These are phyloP conservation scores for Peromyscus attwateri DNA, from an alignment of 2,797 vertebrate genomes.

Conservation along the genomic window DNA sequence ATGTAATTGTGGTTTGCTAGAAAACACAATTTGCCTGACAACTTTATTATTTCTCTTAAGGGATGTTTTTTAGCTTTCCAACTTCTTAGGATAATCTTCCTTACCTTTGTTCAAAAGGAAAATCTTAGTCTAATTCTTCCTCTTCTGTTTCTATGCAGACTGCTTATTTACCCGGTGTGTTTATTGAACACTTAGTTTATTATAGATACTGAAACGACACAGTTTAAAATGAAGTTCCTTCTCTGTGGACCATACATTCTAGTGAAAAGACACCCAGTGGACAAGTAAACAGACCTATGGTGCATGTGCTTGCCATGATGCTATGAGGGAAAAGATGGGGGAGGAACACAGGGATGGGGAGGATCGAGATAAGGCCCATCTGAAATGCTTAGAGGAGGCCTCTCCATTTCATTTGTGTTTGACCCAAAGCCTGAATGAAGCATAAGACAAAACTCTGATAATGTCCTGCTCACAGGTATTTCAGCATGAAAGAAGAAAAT, in stretches of 20 bases:
- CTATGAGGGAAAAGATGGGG: neutral
- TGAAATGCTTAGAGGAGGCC: neutral
- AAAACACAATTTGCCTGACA: slow-evolving; percentile 22
- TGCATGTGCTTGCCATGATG: neutral
- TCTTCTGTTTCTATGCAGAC: slow-evolving; percentile 25
- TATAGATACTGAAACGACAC: neutral
- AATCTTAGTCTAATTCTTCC: slow-evolving; percentile 10
- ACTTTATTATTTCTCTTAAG: slow-evolving; percentile 40
- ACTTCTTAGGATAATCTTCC: slow-evolving; percentile 23
- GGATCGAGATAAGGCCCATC: neutral
- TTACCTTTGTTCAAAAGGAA: slow-evolving; percentile 26
- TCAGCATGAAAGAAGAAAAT: slow-evolving; percentile 22
- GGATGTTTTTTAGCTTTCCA: slow-evolving; percentile 8
- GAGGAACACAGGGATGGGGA: neutral
- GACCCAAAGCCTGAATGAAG: slow-evolving; percentile 22
- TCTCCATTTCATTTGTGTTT: neutral
- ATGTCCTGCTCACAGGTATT: neutral
- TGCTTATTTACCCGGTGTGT: neutral
- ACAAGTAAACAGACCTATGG: neutral
- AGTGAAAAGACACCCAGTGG: neutral
- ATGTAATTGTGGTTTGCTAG: slow-evolving; percentile 61
- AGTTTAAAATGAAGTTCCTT: neutral
- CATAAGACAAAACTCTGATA: neutral
- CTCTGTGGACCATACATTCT: neutral
- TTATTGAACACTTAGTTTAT: slow-evolving; percentile 1